These are phyloP conservation scores for Papilio helenus DNA, from an alignment of 1,140 invertebrate genomes.

Conservation along the genomic window DNA sequence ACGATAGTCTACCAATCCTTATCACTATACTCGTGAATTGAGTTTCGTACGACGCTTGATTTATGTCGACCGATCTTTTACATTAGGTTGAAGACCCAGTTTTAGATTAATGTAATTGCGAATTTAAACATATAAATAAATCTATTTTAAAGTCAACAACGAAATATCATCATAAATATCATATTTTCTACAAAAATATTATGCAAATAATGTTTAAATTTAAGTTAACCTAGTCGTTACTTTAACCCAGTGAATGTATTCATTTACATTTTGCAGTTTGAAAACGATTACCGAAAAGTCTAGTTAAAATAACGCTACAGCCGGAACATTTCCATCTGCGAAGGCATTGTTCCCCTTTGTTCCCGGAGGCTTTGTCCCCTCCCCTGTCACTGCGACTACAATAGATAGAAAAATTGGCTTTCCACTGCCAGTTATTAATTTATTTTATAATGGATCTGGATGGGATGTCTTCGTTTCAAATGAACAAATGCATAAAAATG, in stretches of 20 bases:
- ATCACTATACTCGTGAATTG: no score
- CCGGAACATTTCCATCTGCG: constrained; percentile 53
- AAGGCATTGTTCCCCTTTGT: constrained; percentile 56
- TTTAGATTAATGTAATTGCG: no score
- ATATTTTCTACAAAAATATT: neutral
- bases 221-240: neutral
- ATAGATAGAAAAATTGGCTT: constrained; percentile 67
- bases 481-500: neutral
- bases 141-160: no score
- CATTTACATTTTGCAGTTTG: constrained; percentile 42
- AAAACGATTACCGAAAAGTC: constrained; percentile 46
- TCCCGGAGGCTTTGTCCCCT: constrained; percentile 52
- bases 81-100: no score
- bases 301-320: constrained; percentile 50
- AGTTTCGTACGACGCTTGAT: no score
- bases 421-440: constrained; percentile 57
- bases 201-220: neutral
- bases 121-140: no score
- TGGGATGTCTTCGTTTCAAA: constrained; percentile 33
- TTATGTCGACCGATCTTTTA: no score
- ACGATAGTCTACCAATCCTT: no score
- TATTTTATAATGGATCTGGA: constrained; percentile 58
- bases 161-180: no score
- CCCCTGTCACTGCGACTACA: constrained; percentile 54
- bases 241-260: constrained; percentile 1